Evolutionary conservation across 2,113 vertebrate species (phyloP).

Genomic region (Paedocypris sp.): DNA sequence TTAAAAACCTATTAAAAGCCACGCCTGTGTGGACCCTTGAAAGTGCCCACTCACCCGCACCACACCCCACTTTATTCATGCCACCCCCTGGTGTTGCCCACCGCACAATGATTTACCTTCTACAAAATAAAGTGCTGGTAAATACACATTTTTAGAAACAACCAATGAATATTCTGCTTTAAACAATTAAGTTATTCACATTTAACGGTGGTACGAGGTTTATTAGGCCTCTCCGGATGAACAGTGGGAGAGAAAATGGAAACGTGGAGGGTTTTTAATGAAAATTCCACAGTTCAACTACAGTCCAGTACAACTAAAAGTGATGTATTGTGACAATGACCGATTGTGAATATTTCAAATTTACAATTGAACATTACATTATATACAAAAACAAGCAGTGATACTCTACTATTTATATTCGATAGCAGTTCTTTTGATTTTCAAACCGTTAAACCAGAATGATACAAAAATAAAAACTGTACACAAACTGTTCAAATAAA

Average conservation of each 20-base stretch:
- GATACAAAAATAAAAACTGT: conserved; percentile 85
- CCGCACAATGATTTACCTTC: conserved; percentile 44
- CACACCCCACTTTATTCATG: not conserved
- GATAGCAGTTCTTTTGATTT: conserved; percentile 51
- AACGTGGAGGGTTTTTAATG: conserved; percentile 6
- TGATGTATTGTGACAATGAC: conserved; percentile 49
- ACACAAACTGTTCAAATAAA: conserved; percentile 69
- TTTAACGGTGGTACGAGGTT: conserved; percentile 36
- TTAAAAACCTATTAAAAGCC: conserved; percentile 10
- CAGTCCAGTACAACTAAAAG: conserved; percentile 43
- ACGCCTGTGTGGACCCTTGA: not conserved
- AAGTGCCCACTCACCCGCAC: conserved; percentile 5
- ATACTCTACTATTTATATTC: conserved; percentile 62
- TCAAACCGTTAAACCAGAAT: conserved; percentile 64
- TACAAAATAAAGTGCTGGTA: conserved; percentile 68
- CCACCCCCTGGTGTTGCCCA: conserved; percentile 36
- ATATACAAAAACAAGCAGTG: conserved; percentile 66
- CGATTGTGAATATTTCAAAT: conserved; percentile 61
- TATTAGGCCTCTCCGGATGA: conserved; percentile 29
- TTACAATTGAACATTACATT: conserved; percentile 80
- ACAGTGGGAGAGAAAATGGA: not conserved
- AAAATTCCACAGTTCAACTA: conserved; percentile 32
- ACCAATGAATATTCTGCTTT: conserved; percentile 44
- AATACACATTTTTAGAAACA: conserved; percentile 52
- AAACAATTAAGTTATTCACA: conserved; percentile 56